Evolutionary conservation across 64 coral and sea anemone species (phyloP).

Genomic region (Stylophora pistillata): DNA sequence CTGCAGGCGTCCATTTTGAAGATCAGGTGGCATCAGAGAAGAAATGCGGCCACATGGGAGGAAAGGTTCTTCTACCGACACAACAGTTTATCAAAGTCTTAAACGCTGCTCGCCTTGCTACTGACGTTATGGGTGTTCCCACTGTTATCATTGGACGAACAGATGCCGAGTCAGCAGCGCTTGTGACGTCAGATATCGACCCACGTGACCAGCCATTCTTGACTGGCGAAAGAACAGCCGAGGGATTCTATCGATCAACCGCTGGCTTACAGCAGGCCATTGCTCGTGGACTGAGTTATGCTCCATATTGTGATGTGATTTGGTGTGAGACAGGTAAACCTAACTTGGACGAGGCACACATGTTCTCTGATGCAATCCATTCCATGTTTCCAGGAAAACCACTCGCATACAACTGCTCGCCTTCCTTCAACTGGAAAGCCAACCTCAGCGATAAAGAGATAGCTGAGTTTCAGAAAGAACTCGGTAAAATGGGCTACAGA

Average conservation of each 20-base stretch:
- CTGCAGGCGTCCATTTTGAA: constrained; percentile 36
- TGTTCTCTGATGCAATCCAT: constrained; percentile 85
- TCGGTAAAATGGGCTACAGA: constrained; percentile 79
- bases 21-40: constrained; percentile 36
- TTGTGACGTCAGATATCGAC: constrained; percentile 31
- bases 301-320: constrained; percentile 73
- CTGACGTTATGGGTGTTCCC: constrained; percentile 41
- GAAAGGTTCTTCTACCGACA: constrained; percentile 40
- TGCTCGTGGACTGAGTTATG: constrained; percentile 77
- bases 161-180: constrained; percentile 40
- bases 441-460: constrained; percentile 81
- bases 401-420: constrained; percentile 89
- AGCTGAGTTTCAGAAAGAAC: constrained; percentile 71
- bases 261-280: constrained; percentile 83
- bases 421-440: constrained; percentile 93
- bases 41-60: constrained; percentile 46
- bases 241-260: constrained; percentile 71
- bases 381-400: constrained; percentile 81
- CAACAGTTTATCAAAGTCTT: constrained; percentile 29
- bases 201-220: constrained; percentile 42
- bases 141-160: constrained; percentile 50
- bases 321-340: constrained; percentile 92
- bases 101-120: constrained; percentile 33
- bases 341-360: constrained; percentile 73
- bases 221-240: constrained; percentile 28